Percentiles rank a stretch among this genome's conserved stretches.
Evolutionary conservation across 2,888 invertebrate species (phyloP).

Genomic region (Tenthredo scrophulariae): DNA sequence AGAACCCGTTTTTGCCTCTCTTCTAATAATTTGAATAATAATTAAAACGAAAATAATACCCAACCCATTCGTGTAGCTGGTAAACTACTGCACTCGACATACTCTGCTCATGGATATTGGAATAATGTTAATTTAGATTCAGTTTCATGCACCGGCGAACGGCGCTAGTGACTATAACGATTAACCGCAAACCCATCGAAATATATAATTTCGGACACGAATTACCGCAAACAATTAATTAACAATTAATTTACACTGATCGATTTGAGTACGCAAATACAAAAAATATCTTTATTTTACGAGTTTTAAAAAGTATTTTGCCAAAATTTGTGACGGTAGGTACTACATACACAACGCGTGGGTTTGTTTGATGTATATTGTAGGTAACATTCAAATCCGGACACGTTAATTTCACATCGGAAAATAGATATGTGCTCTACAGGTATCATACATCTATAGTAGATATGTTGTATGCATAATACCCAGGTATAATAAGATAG

Average conservation of each 20-base stretch:
- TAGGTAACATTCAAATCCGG: background rate
- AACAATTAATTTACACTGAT: conserved; percentile 10
- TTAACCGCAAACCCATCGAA: conserved; percentile 41
- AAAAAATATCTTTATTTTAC: background rate
- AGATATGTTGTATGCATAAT: background rate
- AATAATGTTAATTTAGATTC: conserved; percentile 28
- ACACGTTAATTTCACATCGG: conserved; percentile 3
- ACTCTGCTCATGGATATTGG: conserved; percentile 8
- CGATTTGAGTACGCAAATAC: background rate
- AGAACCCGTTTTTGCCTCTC: background rate
- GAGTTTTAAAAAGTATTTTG: background rate
- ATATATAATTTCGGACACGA: conserved; percentile 15
- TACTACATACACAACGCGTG: background rate
- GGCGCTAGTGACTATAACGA: conserved; percentile 6
- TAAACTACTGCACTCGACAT: background rate
- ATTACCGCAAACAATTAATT: conserved; percentile 19
- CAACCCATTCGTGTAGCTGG: background rate
- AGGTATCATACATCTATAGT: conserved; percentile 44
- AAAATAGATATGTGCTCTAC: background rate
- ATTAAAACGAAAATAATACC: background rate
- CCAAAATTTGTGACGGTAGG: background rate
- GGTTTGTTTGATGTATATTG: background rate
- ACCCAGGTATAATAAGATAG: background rate
- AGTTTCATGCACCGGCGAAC: conserved; percentile 21
- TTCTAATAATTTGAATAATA: background rate